Base-by-base conservation (phyloP, 2,113 vertebrate species). In the Thryonomys swinderianus region DNA sequence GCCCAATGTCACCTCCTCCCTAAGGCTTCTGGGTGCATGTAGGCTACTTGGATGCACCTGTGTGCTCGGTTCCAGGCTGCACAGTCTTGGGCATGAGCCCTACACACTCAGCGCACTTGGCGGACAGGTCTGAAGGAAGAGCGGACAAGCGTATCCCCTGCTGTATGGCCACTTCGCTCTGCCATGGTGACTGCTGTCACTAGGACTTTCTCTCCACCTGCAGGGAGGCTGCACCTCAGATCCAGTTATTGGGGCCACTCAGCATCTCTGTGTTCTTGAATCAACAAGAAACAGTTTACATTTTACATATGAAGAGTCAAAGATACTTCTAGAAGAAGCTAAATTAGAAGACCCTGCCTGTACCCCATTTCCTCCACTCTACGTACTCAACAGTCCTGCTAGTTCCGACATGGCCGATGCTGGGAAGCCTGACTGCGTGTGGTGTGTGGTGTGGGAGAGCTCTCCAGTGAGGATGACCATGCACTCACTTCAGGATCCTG, bases 381-480 rank as follows among this genome's bases (percentile, higher is more conserved):
- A 6, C 67, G 67, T 55, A 69, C n/a, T 21, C 64, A 27, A 61
- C 32, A 1, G 34, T 42, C 88, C 69, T 59, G 61, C 32, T 64
- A 37, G 62, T 73, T n/a, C 80, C 57, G 71, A 32, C 7, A 37
- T 73, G 61, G 71, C 8, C 40, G 32, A 66, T 51, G 13, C 59
- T 80, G 25, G 40, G n/a, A 42, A 78, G 11, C 71, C 12, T 59
- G n/a, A 20, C 34, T 59, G 14, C 64, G 71, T 79, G 13, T 16
- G 6, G 3, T 20, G 10, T 13, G 8, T 34, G 42, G 0, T 7
- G 5, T n/a, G 69, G 5, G 32, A 61, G 18, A 14, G 64, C 57
- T 62, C 45, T 30, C 42, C 34, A 3, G 13, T 0, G 48, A 37
- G 71, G 61, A 6, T 7, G 0, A 0, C 32, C 9, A 25, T 0